Conservation (phyloP, 1,140 invertebrate species). For the Leptinotarsa undecemlineata region DNA sequence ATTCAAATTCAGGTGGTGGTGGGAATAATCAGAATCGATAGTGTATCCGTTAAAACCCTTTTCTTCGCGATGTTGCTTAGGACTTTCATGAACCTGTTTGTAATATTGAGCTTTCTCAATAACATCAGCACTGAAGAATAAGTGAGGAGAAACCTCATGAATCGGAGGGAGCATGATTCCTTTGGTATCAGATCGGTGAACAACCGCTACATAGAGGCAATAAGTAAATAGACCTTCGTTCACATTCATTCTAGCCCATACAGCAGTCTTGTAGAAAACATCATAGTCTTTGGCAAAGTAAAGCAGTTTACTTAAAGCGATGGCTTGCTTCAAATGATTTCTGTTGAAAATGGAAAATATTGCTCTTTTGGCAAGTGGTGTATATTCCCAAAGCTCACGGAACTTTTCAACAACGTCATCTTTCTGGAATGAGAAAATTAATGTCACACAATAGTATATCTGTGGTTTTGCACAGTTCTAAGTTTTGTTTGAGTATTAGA, state of each 20-base stretch:
- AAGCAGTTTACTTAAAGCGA: conserved; percentile 68
- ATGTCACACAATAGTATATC: background rate
- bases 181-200: conserved; percentile 65
- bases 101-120: conserved; percentile 63
- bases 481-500: background rate
- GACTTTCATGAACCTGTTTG: conserved; percentile 55
- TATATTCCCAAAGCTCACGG: conserved; percentile 51
- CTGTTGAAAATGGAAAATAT: conserved; percentile 67
- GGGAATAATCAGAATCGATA: conserved; percentile 61
- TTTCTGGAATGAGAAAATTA: conserved; percentile 24
- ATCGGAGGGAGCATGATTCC: conserved; percentile 65
- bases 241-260: conserved; percentile 65
- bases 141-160: conserved; percentile 70
- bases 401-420: conserved; percentile 59
- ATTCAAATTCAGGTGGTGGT: conserved; percentile 53
- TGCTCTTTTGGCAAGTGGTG: conserved; percentile 62
- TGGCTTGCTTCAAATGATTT: conserved; percentile 64
- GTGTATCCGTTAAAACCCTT: conserved; percentile 54
- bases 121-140: conserved; percentile 64
- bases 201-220: conserved; percentile 62
- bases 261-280: conserved; percentile 63
- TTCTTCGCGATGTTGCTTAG: conserved; percentile 35
- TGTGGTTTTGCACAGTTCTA: too few relatives aligned
- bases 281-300: conserved; percentile 69
- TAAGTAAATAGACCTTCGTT: conserved; percentile 70